These are phyloP conservation scores for Drosophila buzzatii DNA, from an alignment of 2,888 invertebrate species.

Conservation along the genomic window DNA sequence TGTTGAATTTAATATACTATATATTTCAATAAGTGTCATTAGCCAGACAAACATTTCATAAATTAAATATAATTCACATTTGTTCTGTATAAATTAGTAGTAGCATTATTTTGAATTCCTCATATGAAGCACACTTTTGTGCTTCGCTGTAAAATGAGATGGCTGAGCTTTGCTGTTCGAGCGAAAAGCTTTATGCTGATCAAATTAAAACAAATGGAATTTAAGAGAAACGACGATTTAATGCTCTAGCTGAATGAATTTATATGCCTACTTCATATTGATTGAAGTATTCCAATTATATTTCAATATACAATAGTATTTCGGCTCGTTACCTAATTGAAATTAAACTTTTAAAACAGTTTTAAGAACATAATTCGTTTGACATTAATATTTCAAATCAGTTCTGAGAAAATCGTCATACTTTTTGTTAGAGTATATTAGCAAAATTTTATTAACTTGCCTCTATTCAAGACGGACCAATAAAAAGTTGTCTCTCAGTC, in stretches of 20 bases:
- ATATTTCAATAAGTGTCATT: constrained; percentile 30
- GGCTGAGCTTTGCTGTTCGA: constrained; percentile 49
- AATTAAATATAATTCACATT: not conserved
- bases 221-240: not conserved
- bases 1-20: constrained; percentile 20
- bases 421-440: constrained; percentile 2
- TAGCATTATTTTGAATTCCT: not conserved
- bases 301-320: not conserved
- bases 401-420: not conserved
- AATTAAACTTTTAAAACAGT: no score
- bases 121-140: constrained; percentile 61
- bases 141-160: constrained; percentile 33
- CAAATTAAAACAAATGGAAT: not conserved
- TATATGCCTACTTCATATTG: not conserved
- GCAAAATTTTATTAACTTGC: constrained; percentile 13
- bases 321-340: not conserved
- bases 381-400: not conserved
- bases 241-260: not conserved
- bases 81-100: not conserved
- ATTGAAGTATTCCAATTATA: no score
- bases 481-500: constrained; percentile 15
- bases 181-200: constrained; percentile 43
- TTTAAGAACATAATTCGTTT: no score
- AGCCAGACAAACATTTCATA: constrained; percentile 16
- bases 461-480: constrained; percentile 36